A percentile compares a stretch with the other conserved stretches of the same genome.
These are phyloP conservation scores for Ameiurus melas DNA, from an alignment of 2,113 vertebrate genomes.

Conservation along the genomic window DNA sequence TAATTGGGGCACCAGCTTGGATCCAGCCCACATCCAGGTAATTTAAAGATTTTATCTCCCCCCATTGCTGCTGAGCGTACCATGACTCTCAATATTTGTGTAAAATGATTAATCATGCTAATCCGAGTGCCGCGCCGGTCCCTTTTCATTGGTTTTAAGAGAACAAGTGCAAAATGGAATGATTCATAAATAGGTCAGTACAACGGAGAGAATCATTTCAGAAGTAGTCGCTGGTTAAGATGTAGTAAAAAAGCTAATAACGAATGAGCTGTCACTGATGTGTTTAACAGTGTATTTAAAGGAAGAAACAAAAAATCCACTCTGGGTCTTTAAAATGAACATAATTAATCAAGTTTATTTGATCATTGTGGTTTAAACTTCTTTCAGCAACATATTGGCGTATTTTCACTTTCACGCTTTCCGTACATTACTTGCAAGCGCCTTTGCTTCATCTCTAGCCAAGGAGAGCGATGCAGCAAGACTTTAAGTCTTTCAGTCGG, in stretches of 20 bases:
- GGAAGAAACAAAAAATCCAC: background rate
- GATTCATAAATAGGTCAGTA: slow-evolving; percentile 23
- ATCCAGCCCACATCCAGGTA: slow-evolving; percentile 68
- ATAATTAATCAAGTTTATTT: background rate
- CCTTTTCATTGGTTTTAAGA: slow-evolving; percentile 29
- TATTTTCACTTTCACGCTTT: background rate
- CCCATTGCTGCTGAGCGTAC: slow-evolving; percentile 39
- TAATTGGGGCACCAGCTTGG: slow-evolving; percentile 67
- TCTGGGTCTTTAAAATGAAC: background rate
- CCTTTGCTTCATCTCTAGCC: background rate
- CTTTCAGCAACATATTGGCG: background rate
- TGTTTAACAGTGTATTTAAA: background rate
- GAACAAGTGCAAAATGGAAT: slow-evolving; percentile 14
- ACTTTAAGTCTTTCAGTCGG: background rate
- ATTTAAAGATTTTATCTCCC: slow-evolving; percentile 64
- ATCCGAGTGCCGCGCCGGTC: slow-evolving; percentile 13
- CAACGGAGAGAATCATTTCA: background rate
- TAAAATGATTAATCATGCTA: slow-evolving; percentile 47
- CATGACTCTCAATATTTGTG: slow-evolving; percentile 38
- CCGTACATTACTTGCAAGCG: background rate
- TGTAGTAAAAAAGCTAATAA: background rate
- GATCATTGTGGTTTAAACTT: background rate
- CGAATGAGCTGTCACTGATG: background rate
- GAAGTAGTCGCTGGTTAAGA: background rate
- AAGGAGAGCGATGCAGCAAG: background rate